Evolutionary conservation across 2,888 invertebrate genomes (phyloP), one percentile per base, ranked within the genome.

Genomic region (Palloptera scutellata): DNA sequence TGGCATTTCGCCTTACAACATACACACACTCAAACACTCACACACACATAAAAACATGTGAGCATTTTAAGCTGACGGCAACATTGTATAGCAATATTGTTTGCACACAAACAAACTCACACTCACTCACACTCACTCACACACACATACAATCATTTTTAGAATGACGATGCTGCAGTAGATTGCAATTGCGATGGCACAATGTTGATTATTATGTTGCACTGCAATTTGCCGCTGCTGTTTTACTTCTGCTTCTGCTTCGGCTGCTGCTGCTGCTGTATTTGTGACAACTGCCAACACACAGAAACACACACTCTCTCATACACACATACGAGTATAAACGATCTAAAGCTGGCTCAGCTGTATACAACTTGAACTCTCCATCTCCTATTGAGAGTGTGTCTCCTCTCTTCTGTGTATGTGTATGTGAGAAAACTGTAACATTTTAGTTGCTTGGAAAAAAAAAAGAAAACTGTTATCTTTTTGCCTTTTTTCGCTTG

Each of bases 1-100:
- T 57, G 64, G 64, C 58, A 57, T 57, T 64, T 64, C 48, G 58
- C 58, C 30, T 30, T 30, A 4, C 3, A 2, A 4, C 2, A 30
- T 6, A 30, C 30, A 30, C 6, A 30, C 3, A 30, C 30, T 4
- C 30, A 30, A 30, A 30, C 30, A 30, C 30, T 4, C 2, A 30
- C 30, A 30, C 30, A 30, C 30, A 30, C 30, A 30, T 30, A 4
- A 2, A 30, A 6, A 30, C 30, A 41, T 20, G 42, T 20, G n/a
- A 64, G 58, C 64, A 64, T 59, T 64, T 58, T 58, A 52, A 59
- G 58, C 58, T 59, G 64, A 48, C 40, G 52, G 51, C 64, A 58
- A 59, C 64, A 58, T 48, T 64, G 52, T 64, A 58, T 20, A 57
- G 55, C 41, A 45, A 10, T 42, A 42, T 10, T 17, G 41, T 15